phyloP scores from a whole-genome alignment of 2,113 vertebrate species.

The Carassius carassius region DNA sequence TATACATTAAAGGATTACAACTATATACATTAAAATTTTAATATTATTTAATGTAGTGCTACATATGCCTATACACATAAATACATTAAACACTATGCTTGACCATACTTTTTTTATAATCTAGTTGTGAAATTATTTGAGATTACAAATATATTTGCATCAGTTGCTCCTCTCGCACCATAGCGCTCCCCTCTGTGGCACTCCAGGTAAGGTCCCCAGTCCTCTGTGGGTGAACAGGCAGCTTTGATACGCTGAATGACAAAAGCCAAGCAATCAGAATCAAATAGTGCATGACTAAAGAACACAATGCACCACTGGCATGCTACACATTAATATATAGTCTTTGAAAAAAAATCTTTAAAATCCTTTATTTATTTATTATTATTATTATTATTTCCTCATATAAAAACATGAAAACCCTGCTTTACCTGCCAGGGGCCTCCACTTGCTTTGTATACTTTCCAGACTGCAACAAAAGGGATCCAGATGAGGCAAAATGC shows the following conservation, averaged over 20 bases:
- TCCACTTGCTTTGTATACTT: constrained; percentile 79
- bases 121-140: constrained; percentile 20
- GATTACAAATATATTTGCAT: constrained; percentile 55
- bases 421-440: constrained; percentile 77
- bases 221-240: constrained; percentile 77
- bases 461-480: constrained; percentile 78
- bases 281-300: background rate
- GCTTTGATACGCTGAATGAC: constrained; percentile 78
- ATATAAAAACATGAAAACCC: background rate
- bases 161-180: constrained; percentile 44
- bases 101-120: background rate
- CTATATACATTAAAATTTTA: too few relatives aligned
- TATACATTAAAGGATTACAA: background rate
- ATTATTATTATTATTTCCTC: too few relatives aligned
- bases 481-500: constrained; percentile 87
- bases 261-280: constrained; percentile 12
- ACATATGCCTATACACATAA: background rate
- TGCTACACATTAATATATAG: background rate
- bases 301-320: background rate
- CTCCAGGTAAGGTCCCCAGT: constrained; percentile 89
- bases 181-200: constrained; percentile 84
- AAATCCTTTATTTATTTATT: too few relatives aligned
- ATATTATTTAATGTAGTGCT: background rate
- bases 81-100: background rate
- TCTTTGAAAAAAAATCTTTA: too few relatives aligned